phyloP scores from a whole-genome alignment of 2,888 invertebrate species.

The Mycalesis mineus region DNA sequence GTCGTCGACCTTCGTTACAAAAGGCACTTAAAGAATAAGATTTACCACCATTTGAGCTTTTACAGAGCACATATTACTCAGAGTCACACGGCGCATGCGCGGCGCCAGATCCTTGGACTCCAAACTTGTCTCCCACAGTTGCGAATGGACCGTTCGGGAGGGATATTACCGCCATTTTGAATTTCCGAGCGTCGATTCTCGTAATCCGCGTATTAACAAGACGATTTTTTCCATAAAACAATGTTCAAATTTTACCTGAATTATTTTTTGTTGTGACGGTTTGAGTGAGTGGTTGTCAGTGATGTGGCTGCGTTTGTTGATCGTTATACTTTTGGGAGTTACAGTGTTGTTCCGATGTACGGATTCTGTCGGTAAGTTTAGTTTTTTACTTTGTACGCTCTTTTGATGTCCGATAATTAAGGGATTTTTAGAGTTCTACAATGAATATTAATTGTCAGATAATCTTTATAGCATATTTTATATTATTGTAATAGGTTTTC shows the following conservation, averaged over 20 bases:
- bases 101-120: slow-evolving; percentile 33
- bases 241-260: background rate
- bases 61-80: background rate
- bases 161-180: slow-evolving; percentile 31
- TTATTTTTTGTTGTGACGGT: slow-evolving; percentile 24
- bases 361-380: slow-evolving; percentile 67
- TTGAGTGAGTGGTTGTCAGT: slow-evolving; percentile 43
- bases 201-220: background rate
- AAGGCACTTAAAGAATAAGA: background rate
- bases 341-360: slow-evolving; percentile 67
- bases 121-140: slow-evolving; percentile 40
- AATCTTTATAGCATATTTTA: too few relatives aligned
- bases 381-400: background rate
- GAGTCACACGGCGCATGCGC: slow-evolving; percentile 44
- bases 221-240: background rate
- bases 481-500: too few relatives aligned
- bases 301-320: slow-evolving; percentile 53
- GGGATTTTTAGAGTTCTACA: too few relatives aligned
- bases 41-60: background rate
- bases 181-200: slow-evolving; percentile 20
- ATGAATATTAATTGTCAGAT: too few relatives aligned
- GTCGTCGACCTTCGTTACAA: background rate
- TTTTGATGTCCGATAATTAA: too few relatives aligned
- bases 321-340: slow-evolving; percentile 59
- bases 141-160: slow-evolving; percentile 34